A percentile compares a stretch with the other conserved stretches of the same genome.
These are phyloP conservation scores for Elgonia sp. DNA, from an alignment of 2,888 invertebrate genomes.

Conservation along the genomic window DNA sequence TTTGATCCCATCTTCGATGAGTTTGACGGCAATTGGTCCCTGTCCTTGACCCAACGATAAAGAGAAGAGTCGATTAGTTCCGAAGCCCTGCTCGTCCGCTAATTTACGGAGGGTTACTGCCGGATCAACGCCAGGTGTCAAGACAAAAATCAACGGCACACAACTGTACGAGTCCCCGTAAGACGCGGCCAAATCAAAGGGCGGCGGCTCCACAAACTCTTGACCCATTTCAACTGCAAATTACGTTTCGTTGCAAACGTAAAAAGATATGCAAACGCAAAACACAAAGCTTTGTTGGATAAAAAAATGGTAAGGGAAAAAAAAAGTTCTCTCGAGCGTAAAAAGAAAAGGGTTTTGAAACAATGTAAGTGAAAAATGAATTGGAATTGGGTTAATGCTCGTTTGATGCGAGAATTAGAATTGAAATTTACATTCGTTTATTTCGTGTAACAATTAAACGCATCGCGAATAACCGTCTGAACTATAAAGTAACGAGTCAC, in stretches of 20 bases:
- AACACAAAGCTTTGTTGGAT: slow-evolving; percentile 6
- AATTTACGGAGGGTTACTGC: slow-evolving; percentile 96
- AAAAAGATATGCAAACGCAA: slow-evolving; percentile 25
- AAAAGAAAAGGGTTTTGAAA: background rate
- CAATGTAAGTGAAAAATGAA: background rate
- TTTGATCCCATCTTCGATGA: slow-evolving; percentile 94
- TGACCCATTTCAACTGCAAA: slow-evolving; percentile 91
- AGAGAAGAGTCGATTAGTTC: slow-evolving; percentile 92
- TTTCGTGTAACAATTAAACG: slow-evolving; percentile 33
- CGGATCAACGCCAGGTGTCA: slow-evolving; percentile 98
- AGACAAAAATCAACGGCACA: slow-evolving; percentile 95
- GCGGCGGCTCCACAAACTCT: slow-evolving; percentile 95
- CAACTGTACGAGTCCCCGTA: slow-evolving; percentile 95
- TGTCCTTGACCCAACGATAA: slow-evolving; percentile 96
- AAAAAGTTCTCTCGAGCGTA: background rate
- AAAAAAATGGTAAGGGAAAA: background rate
- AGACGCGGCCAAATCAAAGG: slow-evolving; percentile 95
- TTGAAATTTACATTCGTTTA: slow-evolving; percentile 85
- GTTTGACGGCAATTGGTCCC: slow-evolving; percentile 94
- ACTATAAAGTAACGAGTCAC: slow-evolving; percentile 42
- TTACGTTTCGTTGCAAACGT: slow-evolving; percentile 10
- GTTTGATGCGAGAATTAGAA: slow-evolving; percentile 25
- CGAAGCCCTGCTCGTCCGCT: slow-evolving; percentile 96
- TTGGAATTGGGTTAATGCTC: slow-evolving; percentile 22
- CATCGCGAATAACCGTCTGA: background rate